Evolutionary conservation across 30 jellyfish, hydroid and myxozoan genomes (phyloP), one percentile per base, ranked within the genome.

Genomic region (Cassiopea andromeda): DNA sequence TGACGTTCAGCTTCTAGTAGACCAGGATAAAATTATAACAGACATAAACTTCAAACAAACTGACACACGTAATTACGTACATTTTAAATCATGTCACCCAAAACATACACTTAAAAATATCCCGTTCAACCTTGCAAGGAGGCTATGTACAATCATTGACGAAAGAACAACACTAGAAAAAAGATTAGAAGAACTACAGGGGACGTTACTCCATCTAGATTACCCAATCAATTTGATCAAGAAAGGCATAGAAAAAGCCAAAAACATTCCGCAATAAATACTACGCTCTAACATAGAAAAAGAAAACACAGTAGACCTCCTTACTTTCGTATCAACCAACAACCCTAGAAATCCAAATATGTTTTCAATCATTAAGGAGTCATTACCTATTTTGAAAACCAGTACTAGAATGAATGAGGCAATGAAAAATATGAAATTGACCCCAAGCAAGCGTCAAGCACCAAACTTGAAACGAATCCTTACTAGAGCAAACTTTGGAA

Each of bases 381-480:
- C 89, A 57, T 57, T 81, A 17, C 50, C 79, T 4, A 60, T 81
- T 81, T 15, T 81, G 44, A 64, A 81, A 38, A 78, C 89, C n/a
- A 81, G 89, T 66, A 77, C 87, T 10, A 77, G 58, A 77, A 47
- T 77, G 73, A 77, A 49, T 17, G 38, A 49, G 38, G 73, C 19
- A n/a, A 14, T 77, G 45, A 77, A 47, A 46, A 77, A 77, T n/a
- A 77, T 54, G 73, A 77, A 77, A 50, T 12, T 60, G 57, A 81
- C 60, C 48, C 79, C 79, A 10, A 81, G 89, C 89, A 81, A 66
- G 46, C 89, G 89, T 13, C 80, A 81, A 64, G 80, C 89, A 81
- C 44, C 38, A 81, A 81, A 81, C 80, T 58, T 58, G 43, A 81
- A 81, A 43, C 79, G 80, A 64, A 58, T 81, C 44, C 75, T 81